Base-by-base conservation (phyloP, 2,888 invertebrate species). In the Epinotia brunnichana region DNA sequence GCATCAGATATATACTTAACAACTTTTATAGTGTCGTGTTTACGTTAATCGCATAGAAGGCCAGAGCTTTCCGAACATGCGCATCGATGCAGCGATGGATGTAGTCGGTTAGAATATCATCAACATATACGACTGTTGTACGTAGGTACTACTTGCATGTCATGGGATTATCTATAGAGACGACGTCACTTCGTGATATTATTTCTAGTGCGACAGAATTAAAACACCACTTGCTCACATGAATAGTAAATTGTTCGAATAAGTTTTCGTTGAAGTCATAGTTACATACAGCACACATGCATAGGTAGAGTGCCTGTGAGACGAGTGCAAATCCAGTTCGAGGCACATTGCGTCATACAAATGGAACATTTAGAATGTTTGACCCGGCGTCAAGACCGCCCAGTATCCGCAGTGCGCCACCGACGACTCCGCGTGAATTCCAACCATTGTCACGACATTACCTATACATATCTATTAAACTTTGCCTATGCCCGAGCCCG, bases 291-390 rank as follows among this genome's bases (percentile, higher is more conserved):
- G 78, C 79, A 81, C 78, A 84, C 84, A 83, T 79, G 79, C 79
- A 80, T 69, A 74, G 53, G 63, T 62, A 53, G 83, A 77, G 81
- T 83, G 87, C 84, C 83, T 82, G 84, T 84, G 81, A 87, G 89
- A 90, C 88, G 89, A 89, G 88, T 88, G 89, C 87, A 88, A 90
- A 89, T 89, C 90, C 89, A 90, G 88, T 90, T 85, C 80, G 86
- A 81, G 83, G 82, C 80, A 84, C 82, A 85, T 90, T 90, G 88
- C 90, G 90, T 90, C 90, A 90, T 88, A 86, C 87, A 87, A 85
- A 85, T 86, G 85, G 83, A 86, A 85, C 87, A 87, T 87, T 90
- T 90, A 90, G 90, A 90, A 90, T 90, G 90, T 89, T 90, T 90
- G 90, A 90, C 89, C 90, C 87, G 87, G 82, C 84, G 83, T 80